Evolutionary conservation across 1,140 invertebrate genomes (phyloP).

Genomic region (Mya arenaria): DNA sequence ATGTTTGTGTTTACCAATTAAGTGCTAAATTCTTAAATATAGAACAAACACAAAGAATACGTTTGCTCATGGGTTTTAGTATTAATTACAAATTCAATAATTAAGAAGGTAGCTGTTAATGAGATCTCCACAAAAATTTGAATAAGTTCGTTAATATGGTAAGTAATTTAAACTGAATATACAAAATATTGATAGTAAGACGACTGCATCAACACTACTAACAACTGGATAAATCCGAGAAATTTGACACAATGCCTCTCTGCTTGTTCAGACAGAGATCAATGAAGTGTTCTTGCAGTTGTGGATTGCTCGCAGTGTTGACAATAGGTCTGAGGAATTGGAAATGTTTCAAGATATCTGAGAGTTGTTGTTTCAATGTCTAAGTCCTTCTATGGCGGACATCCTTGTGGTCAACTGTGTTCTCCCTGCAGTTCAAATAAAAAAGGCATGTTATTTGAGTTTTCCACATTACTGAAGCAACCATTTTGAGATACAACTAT

Average conservation of each 20-base stretch:
- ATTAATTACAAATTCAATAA: too few species aligned
- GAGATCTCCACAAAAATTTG: too few species aligned
- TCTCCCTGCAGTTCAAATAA: conserved; percentile 18
- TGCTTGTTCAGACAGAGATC: neutral
- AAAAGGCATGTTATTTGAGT: neutral
- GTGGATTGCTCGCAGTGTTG: neutral
- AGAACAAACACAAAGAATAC: too few species aligned
- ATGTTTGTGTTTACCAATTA: too few species aligned
- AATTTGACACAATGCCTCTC: neutral
- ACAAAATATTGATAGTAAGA: neutral
- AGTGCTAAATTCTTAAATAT: too few species aligned
- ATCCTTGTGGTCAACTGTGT: conserved; percentile 35
- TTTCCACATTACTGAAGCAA: neutral
- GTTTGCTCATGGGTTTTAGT: too few species aligned
- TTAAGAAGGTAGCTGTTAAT: too few species aligned
- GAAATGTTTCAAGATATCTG: neutral
- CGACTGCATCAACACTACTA: neutral
- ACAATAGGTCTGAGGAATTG: neutral
- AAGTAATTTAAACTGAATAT: too few species aligned
- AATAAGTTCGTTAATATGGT: too few species aligned
- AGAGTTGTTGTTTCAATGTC: neutral
- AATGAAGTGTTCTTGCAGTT: neutral
- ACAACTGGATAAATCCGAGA: neutral
- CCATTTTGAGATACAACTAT: neutral
- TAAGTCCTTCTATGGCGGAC: conserved; percentile 46